phyloP scores from a whole-genome alignment of 2,888 invertebrate species.

The Morinoia aosen region DNA sequence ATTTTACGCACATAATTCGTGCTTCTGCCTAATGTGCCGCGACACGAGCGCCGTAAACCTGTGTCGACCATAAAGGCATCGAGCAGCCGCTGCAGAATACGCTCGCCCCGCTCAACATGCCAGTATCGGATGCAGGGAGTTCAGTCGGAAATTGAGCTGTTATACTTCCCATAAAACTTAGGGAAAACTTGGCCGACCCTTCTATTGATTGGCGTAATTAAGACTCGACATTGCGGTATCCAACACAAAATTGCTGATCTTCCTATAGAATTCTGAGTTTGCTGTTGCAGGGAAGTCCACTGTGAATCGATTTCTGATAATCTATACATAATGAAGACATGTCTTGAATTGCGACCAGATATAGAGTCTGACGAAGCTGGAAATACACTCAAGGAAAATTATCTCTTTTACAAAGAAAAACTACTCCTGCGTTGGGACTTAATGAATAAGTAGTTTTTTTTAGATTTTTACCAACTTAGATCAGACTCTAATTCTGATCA shows the following conservation, averaged over 20 bases:
- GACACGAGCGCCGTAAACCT: neutral
- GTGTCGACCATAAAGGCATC: neutral
- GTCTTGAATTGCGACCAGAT: neutral
- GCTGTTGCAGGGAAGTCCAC: neutral
- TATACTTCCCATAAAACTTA: neutral
- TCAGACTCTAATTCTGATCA: too few relatives aligned
- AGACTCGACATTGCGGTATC: neutral
- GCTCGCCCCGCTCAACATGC: neutral
- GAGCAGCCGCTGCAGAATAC: neutral
- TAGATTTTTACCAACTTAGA: too few relatives aligned
- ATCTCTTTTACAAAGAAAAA: too few relatives aligned
- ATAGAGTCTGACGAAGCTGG: too few relatives aligned
- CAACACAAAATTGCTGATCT: neutral
- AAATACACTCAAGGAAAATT: too few relatives aligned
- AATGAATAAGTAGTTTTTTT: too few relatives aligned
- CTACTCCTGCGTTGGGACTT: too few relatives aligned
- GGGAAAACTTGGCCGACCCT: neutral
- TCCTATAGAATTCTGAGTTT: neutral
- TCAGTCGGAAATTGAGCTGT: neutral
- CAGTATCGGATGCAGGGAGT: neutral
- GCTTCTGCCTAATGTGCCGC: neutral
- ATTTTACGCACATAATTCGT: too few relatives aligned
- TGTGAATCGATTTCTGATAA: neutral
- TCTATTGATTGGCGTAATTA: neutral
- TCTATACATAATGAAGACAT: neutral